Evolutionary conservation across 2,888 invertebrate genomes (phyloP).

Genomic region (Machimus rusticus): DNA sequence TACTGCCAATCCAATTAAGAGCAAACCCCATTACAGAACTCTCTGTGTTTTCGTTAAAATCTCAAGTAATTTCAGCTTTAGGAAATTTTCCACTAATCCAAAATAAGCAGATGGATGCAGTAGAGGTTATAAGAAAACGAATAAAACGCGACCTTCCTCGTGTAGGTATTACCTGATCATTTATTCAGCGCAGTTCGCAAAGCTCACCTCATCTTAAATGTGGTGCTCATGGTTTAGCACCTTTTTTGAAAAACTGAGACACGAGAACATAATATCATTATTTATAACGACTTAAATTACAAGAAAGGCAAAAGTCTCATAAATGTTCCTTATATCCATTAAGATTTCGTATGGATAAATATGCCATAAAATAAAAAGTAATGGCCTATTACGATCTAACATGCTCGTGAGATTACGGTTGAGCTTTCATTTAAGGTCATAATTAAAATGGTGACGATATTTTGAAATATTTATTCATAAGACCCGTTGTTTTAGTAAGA

Average conservation of each 20-base stretch:
- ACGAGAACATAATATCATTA: not conserved
- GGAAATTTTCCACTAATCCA: not conserved
- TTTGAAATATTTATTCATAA: not conserved
- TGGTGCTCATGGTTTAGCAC: not conserved
- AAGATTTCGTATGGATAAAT: not conserved
- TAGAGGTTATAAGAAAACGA: not conserved
- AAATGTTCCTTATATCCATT: not conserved
- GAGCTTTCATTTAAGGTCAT: not conserved
- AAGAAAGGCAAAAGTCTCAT: not conserved
- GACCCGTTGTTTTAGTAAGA: not conserved
- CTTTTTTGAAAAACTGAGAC: not conserved
- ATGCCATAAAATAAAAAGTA: not conserved
- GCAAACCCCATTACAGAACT: not conserved
- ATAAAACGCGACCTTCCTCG: not conserved
- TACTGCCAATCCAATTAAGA: not conserved
- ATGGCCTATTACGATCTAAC: not conserved
- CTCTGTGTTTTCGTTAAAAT: not conserved
- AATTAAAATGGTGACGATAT: not conserved
- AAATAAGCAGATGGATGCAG: not conserved
- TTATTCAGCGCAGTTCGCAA: not conserved
- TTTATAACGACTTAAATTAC: not conserved
- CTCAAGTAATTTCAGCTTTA: not conserved
- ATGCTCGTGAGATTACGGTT: not conserved
- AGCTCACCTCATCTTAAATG: not conserved
- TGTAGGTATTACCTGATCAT: not conserved